These are phyloP conservation scores for Columba livia DNA, from an alignment of 2,113 vertebrate genomes.

Conservation along the genomic window DNA sequence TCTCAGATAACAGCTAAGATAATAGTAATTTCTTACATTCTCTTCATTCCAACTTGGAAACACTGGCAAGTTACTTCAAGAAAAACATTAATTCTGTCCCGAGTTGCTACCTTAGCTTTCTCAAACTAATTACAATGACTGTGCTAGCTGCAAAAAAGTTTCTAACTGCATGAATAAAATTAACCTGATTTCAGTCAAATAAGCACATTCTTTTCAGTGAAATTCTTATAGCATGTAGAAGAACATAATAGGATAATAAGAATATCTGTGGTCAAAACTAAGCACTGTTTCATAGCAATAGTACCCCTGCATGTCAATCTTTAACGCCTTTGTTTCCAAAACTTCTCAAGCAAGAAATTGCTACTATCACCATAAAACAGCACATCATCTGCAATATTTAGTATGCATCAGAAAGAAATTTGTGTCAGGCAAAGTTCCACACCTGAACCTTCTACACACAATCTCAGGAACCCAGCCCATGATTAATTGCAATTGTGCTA, in stretches of 20 bases:
- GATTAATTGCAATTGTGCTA: neutral
- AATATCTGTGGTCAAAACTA: neutral
- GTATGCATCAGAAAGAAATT: neutral
- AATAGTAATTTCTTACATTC: too few relatives aligned
- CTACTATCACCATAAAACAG: neutral
- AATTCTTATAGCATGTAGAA: neutral
- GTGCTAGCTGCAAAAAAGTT: too few relatives aligned
- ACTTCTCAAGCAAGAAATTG: neutral
- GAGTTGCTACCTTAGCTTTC: too few relatives aligned
- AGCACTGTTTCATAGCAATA: neutral
- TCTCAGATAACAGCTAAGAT: too few relatives aligned
- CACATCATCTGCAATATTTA: neutral
- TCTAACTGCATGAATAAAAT: too few relatives aligned
- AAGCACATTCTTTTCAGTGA: neutral
- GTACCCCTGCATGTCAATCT: rapidly evolving
- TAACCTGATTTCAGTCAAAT: too few relatives aligned
- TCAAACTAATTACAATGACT: too few relatives aligned
- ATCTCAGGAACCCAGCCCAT: neutral
- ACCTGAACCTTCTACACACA: neutral
- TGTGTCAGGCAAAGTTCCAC: neutral
- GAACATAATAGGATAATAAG: neutral
- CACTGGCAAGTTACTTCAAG: too few relatives aligned
- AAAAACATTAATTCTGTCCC: too few relatives aligned
- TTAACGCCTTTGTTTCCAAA: neutral
- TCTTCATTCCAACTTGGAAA: too few relatives aligned